phyloP scores from a whole-genome alignment of 2,888 invertebrate species.

The Empis stercorea region DNA sequence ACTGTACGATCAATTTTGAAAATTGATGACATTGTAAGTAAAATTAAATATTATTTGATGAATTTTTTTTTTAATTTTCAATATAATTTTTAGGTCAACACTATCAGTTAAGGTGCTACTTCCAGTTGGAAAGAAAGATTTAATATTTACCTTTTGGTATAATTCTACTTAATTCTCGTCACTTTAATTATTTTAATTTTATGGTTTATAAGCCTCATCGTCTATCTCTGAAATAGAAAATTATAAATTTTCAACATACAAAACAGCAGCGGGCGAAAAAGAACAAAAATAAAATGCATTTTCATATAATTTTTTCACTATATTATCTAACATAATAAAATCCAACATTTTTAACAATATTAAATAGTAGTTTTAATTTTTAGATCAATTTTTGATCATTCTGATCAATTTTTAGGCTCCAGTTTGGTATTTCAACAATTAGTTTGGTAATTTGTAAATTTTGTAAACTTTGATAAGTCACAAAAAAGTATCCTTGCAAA shows the following conservation, averaged over 20 bases:
- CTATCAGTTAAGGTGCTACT: constrained; percentile 22
- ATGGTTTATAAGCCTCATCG: constrained; percentile 9
- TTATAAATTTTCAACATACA: too few relatives aligned
- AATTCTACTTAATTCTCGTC: constrained; percentile 4
- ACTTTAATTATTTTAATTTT: constrained; percentile 6
- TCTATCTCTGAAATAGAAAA: neutral
- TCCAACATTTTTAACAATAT: neutral
- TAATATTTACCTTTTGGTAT: constrained; percentile 4
- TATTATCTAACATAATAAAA: neutral
- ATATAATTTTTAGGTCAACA: constrained; percentile 22
- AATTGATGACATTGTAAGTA: constrained; percentile 91
- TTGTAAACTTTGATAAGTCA: too few relatives aligned
- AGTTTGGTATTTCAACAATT: too few relatives aligned
- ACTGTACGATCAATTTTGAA: constrained; percentile 96
- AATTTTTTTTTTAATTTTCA: neutral
- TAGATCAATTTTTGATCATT: too few relatives aligned
- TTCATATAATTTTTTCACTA: neutral
- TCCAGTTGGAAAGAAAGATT: neutral
- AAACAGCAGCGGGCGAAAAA: too few relatives aligned
- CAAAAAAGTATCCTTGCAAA: too few relatives aligned
- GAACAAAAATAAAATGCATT: too few relatives aligned
- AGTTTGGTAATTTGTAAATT: too few relatives aligned
- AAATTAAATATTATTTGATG: neutral
- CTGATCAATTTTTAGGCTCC: too few relatives aligned
- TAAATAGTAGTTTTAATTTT: too few relatives aligned